Base-by-base conservation (phyloP, 2,113 vertebrate species). In the Micronycteris hirsuta region DNA sequence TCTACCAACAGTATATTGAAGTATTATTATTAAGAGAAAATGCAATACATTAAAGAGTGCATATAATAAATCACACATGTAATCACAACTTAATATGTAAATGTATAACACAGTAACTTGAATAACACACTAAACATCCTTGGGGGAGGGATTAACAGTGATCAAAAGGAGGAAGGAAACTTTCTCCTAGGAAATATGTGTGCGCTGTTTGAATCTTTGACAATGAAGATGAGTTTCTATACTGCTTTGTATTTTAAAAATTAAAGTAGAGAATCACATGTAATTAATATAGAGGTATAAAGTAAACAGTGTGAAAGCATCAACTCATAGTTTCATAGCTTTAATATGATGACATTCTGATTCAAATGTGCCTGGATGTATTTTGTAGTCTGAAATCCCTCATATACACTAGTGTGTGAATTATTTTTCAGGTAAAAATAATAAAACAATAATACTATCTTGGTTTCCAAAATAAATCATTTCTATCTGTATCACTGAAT, bases 341-440 rank as follows among this genome's bases (percentile, higher is more conserved):
- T 17, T 20, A 28, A 16, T 38, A 24, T 73, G 15, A 73, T 49
- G 33, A 0, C 22, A 26, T 86, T 88, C 41, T 81, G 36, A 68
- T 49, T 85, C 41, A 77, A 9, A 22, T 85, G 41, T 85, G 33
- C 71, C n/a, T 94, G 3, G 10, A 8, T 78, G 11, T 88, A 68
- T 88, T 73, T 86, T 93, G 85, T 33, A 4, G 65, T 65, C 41
- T 87, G 65, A 87, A 47, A 41, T 5, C 85, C 49, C 31, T 96
- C n/a, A 24, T 65, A 31, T 54, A 16, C 13, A 41, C 22, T 47
- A 80, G 26, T 15, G 38, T 71, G n/a, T 49, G 17, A 73, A 63
- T 93, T 92, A 61, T 84, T 84, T 94, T 73, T 78, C 74, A 82
- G 82, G 22, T 91, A 91, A 85, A 83, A 87, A 78, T 49, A 20